A percentile compares a stretch with the other conserved stretches of the same genome.
Conservation (phyloP, 2,113 vertebrate genomes). For the Promerops cafer region DNA sequence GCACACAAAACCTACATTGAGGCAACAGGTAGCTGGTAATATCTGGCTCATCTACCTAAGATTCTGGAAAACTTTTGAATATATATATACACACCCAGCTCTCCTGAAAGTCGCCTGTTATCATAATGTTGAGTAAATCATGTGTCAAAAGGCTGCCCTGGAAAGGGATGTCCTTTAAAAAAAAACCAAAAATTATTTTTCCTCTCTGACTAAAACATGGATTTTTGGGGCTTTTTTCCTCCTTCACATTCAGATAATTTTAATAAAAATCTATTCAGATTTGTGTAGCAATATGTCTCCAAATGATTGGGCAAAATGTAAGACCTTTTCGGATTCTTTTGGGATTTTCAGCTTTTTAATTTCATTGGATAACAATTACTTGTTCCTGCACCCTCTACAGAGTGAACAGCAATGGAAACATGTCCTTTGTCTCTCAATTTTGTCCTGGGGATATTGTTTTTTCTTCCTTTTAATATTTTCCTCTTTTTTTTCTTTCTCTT, state of each 20-base stretch:
- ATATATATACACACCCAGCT: background rate
- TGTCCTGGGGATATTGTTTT: background rate
- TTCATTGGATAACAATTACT: background rate
- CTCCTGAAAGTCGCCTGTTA: background rate
- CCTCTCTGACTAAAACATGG: background rate
- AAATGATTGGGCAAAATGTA: background rate
- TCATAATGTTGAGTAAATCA: background rate
- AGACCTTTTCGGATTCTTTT: background rate
- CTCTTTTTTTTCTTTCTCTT: background rate
- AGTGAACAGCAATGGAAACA: background rate
- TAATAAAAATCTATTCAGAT: background rate
- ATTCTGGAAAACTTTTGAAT: background rate
- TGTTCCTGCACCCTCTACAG: background rate
- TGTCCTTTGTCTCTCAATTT: background rate
- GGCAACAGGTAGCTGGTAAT: background rate
- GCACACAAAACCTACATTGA: background rate
- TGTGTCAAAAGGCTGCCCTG: background rate
- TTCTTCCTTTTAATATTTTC: background rate
- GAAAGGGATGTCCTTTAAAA: background rate
- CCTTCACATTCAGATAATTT: background rate
- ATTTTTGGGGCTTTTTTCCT: background rate
- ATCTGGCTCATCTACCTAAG: background rate
- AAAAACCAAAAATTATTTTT: fast-evolving
- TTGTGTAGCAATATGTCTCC: background rate
- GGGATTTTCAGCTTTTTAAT: background rate